A percentile compares a stretch with the other conserved stretches of the same genome.
Conservation (phyloP, 2,888 invertebrate genomes). For the Heliconius sara region DNA sequence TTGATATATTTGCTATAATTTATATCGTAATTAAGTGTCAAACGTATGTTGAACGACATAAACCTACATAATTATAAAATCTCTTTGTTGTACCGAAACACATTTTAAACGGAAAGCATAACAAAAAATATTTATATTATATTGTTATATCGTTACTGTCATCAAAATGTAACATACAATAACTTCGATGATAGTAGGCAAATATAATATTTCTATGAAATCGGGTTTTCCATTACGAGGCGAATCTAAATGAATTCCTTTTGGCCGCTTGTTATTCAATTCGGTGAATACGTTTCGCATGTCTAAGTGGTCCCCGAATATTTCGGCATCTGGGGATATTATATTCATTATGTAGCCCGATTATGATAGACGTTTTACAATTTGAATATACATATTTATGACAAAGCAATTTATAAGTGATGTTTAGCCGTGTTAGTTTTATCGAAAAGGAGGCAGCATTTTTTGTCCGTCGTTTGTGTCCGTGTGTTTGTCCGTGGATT, state of each 20-base stretch:
- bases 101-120: not conserved
- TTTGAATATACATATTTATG: not conserved
- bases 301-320: slow-evolving; percentile 40
- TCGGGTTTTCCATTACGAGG: slow-evolving; percentile 52
- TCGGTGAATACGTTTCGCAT: slow-evolving; percentile 51
- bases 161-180: not conserved
- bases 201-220: slow-evolving; percentile 49
- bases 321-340: slow-evolving; percentile 35
- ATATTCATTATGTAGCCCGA: slow-evolving; percentile 24
- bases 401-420: not conserved
- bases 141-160: not conserved
- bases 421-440: not conserved
- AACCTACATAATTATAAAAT: not conserved
- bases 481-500: too few species aligned
- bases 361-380: slow-evolving; percentile 25
- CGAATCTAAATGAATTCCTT: slow-evolving; percentile 54
- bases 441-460: too few species aligned
- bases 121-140: not conserved
- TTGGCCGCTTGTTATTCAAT: slow-evolving; percentile 56
- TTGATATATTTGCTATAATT: not conserved
- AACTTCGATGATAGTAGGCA: slow-evolving; percentile 5
- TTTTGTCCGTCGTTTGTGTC: too few species aligned
- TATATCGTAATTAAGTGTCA: not conserved
- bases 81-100: not conserved
- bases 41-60: not conserved